Evolutionary conservation across 2,113 vertebrate species (phyloP), one percentile per base, ranked within the genome.

Genomic region (Ceuthmochares aereus): DNA sequence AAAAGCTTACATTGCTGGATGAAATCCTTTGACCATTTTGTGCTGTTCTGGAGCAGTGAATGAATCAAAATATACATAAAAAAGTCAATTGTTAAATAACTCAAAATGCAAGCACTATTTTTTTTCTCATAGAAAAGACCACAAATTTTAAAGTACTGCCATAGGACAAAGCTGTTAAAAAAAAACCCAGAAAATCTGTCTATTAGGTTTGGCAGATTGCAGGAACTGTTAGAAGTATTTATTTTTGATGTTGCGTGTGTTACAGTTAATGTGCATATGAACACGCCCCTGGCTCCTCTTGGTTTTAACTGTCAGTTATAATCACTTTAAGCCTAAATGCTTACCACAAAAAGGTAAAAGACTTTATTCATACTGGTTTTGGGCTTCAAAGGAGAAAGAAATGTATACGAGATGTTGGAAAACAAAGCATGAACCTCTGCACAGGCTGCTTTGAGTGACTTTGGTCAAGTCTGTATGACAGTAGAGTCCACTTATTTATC

Each of bases 311-410:
- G 96, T 91, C 97, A 95, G 51, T 82, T 97, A 95, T 70, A 96
- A 97, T 94, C 87, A 93, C 88, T 97, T 97, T 74, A 95, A 96
- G 56, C 32, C 83, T 83, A 94, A 93, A 95, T 81, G 95, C 97
- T 97, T 96, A 96, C 80, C 96, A 97, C 73, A 89, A 83, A 96
- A 97, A 97, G 87, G 86, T 97, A 96, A 96, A 98, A 97, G 75
- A 93, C 12, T 16, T 96, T 96, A 97, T 89, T 96, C 93, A 89
- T 82, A 94, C 78, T 64, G 92, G 70, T 29, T 73, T 82, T 27
- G 27, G 60, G 70, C 68, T 93, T 93, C 84, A 81, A 89, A 90
- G 59, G 19, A 91, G n/a, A 77, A 82, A 84, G 87, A 96, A 87
- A 6, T 8, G 42, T 43, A 20, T 5, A 73, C 14, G 22, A 74